phyloP scores from a whole-genome alignment of 2,888 invertebrate species.

The Amphimallon solstitiale region DNA sequence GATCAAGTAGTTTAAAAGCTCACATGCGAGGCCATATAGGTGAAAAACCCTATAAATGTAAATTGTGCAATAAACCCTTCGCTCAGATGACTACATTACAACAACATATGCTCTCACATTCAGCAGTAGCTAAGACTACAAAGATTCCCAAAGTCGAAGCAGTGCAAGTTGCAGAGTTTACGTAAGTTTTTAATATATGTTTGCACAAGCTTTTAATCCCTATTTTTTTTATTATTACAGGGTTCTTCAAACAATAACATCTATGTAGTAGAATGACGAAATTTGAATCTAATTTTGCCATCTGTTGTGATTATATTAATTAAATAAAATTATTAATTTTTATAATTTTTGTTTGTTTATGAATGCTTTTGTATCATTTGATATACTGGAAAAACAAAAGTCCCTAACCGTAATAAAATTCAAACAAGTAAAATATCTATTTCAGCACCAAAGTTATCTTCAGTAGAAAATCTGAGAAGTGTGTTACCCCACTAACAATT shows the following conservation, averaged over 20 bases:
- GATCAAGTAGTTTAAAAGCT: constrained; percentile 59
- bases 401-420: too few species aligned
- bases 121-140: constrained; percentile 38
- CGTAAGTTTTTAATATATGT: constrained; percentile 52
- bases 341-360: too few species aligned
- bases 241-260: constrained; percentile 36
- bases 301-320: too few species aligned
- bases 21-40: constrained; percentile 58
- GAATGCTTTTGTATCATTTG: too few species aligned
- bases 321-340: neutral
- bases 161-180: constrained; percentile 58
- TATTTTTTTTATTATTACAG: constrained; percentile 10
- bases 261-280: neutral
- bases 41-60: constrained; percentile 57
- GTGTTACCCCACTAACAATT: too few species aligned
- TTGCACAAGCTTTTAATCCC: neutral
- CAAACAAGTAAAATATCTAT: too few species aligned
- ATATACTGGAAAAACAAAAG: too few species aligned
- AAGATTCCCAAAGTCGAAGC: constrained; percentile 55
- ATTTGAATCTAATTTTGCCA: too few species aligned
- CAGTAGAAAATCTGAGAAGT: too few species aligned
- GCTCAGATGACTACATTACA: constrained; percentile 54
- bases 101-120: constrained; percentile 53
- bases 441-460: too few species aligned
- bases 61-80: constrained; percentile 59